These are phyloP conservation scores for Macquaria ambigua DNA, from an alignment of 2,113 vertebrate genomes.

Conservation along the genomic window DNA sequence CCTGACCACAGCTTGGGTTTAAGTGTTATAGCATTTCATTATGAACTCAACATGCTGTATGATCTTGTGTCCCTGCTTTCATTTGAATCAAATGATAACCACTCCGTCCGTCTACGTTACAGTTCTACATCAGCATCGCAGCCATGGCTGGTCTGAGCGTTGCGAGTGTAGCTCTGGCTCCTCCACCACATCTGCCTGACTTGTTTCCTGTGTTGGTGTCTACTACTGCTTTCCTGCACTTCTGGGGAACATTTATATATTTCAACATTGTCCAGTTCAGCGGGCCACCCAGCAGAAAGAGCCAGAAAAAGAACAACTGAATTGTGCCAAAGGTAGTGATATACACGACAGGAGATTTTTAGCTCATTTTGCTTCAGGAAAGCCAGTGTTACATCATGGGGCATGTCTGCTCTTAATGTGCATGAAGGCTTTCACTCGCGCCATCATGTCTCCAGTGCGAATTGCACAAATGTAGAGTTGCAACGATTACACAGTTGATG, in stretches of 20 bases:
- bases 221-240: constrained; percentile 88
- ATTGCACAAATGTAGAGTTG: neutral
- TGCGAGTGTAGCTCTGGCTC: constrained; percentile 74
- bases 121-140: constrained; percentile 89
- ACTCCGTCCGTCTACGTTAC: constrained; percentile 59
- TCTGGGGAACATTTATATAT: constrained; percentile 88
- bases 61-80: neutral
- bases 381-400: neutral
- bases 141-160: constrained; percentile 88
- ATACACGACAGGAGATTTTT: neutral
- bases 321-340: neutral
- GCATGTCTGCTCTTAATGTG: neutral
- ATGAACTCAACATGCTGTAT: neutral
- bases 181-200: constrained; percentile 89
- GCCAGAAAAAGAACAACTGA: constrained; percentile 91
- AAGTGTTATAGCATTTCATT: constrained; percentile 12
- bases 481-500: neutral
- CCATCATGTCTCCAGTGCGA: neutral
- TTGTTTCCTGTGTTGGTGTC: constrained; percentile 92
- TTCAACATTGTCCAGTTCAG: constrained; percentile 91
- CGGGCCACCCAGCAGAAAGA: constrained; percentile 80
- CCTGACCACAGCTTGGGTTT: neutral
- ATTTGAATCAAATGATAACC: neutral
- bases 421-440: neutral
- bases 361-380: neutral